phyloP scores from a whole-genome alignment of 2,797 vertebrate genomes.

The Sciaenops ocellatus region DNA sequence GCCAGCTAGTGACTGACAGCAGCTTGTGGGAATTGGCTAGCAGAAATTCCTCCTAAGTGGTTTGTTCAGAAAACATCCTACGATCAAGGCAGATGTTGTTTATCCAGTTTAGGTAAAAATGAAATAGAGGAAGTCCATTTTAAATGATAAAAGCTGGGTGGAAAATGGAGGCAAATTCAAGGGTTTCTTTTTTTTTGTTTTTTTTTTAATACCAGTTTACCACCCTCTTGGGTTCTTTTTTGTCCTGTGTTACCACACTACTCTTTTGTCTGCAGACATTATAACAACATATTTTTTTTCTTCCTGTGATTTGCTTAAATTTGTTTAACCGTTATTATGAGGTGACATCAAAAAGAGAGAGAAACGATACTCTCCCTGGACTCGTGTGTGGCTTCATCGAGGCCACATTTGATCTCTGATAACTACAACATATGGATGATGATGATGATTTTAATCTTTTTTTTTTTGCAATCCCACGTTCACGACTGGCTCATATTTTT shows the following conservation, averaged over 20 bases:
- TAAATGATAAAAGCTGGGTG: constrained; percentile 74
- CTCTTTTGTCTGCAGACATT: constrained; percentile 50
- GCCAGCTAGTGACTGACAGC: constrained; percentile 89
- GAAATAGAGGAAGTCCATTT: constrained; percentile 67
- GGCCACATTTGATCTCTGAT: neutral
- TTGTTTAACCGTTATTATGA: constrained; percentile 25
- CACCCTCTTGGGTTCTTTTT: constrained; percentile 21
- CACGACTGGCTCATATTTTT: constrained; percentile 5
- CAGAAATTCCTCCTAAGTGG: constrained; percentile 88
- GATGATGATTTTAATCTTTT: neutral
- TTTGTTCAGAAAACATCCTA: constrained; percentile 87
- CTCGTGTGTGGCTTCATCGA: neutral
- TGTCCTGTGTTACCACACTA: constrained; percentile 14
- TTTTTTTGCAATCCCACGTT: neutral
- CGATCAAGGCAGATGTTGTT: constrained; percentile 89
- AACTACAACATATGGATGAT: neutral
- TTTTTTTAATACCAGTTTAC: constrained; percentile 53
- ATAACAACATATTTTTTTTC: neutral
- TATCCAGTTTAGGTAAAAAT: constrained; percentile 82
- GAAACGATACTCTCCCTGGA: neutral
- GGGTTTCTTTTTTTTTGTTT: constrained; percentile 43
- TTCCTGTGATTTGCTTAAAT: constrained; percentile 29
- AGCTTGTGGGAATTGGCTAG: constrained; percentile 89
- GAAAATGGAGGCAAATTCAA: constrained; percentile 61
- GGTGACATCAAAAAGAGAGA: constrained; percentile 2